Evolutionary conservation across 2,888 invertebrate species (phyloP).

Genomic region (Xestia c-nigrum): DNA sequence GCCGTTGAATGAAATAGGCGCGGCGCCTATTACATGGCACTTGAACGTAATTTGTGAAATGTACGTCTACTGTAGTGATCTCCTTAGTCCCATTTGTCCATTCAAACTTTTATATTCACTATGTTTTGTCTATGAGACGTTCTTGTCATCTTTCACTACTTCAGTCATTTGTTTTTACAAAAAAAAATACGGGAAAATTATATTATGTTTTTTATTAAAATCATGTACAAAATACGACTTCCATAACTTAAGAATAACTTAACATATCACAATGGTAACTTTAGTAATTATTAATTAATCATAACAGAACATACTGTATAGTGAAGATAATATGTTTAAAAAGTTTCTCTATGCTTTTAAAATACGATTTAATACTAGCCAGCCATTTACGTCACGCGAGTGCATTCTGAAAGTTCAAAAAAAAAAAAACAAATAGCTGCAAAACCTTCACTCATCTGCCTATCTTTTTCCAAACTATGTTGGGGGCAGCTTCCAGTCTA

Average conservation of each 20-base stretch:
- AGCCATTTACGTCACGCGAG: not conserved
- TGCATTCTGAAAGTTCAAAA: not conserved
- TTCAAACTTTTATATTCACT: no score
- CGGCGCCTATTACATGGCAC: no score
- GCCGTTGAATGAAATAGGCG: no score
- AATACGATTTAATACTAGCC: not conserved
- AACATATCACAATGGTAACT: slow-evolving; percentile 17
- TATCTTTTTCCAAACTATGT: not conserved
- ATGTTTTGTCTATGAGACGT: no score
- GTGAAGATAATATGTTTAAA: not conserved
- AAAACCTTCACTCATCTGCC: not conserved
- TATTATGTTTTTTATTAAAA: slow-evolving; percentile 14
- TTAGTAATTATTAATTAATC: no score
- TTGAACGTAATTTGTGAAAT: no score
- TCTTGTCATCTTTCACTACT: no score
- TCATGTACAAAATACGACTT: slow-evolving; percentile 13
- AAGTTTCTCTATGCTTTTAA: not conserved
- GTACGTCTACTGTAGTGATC: no score
- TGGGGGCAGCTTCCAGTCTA: not conserved
- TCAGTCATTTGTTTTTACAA: not conserved
- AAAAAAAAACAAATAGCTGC: not conserved
- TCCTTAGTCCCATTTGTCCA: no score
- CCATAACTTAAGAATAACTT: slow-evolving; percentile 11
- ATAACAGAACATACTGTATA: not conserved
- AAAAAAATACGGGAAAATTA: not conserved